Percentiles rank a stretch among this genome's conserved stretches.
Evolutionary conservation across 2,113 vertebrate species (phyloP).

Genomic region (Pao palembangensis): DNA sequence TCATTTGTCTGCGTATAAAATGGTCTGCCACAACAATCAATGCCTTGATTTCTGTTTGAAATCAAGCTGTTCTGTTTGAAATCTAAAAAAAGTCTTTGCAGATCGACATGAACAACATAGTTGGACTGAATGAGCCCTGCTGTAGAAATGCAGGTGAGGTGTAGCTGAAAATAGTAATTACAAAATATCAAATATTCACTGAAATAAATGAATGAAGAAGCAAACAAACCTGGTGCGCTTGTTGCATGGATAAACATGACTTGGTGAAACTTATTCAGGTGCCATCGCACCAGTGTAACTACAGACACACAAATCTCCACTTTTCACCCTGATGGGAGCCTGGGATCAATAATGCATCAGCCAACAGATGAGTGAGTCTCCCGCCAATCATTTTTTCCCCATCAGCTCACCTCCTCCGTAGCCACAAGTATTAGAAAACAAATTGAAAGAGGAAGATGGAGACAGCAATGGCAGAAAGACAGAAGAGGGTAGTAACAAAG

Average conservation of each 20-base stretch:
- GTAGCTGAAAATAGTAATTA: slow-evolving; percentile 6
- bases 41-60: slow-evolving; percentile 38
- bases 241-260: background rate
- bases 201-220: slow-evolving; percentile 8
- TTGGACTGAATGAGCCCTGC: no score
- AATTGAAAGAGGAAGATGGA: slow-evolving; percentile 35
- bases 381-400: slow-evolving; percentile 58
- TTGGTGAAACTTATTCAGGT: slow-evolving; percentile 13
- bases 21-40: slow-evolving; percentile 1
- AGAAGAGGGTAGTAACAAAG: slow-evolving; percentile 17
- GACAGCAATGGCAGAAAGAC: slow-evolving; percentile 24
- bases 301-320: slow-evolving; percentile 41
- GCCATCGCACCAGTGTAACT: slow-evolving; percentile 16
- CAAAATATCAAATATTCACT: background rate
- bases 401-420: slow-evolving; percentile 39
- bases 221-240: background rate
- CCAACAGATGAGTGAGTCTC: slow-evolving; percentile 61
- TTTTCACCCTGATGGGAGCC: slow-evolving; percentile 52
- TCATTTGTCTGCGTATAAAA: slow-evolving; percentile 34
- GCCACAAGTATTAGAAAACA: slow-evolving; percentile 53
- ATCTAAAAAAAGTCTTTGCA: slow-evolving; percentile 1
- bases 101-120: background rate
- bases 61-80: slow-evolving; percentile 29
- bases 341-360: slow-evolving; percentile 72
- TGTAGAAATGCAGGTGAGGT: background rate